Base-by-base conservation (phyloP, 1,140 invertebrate genomes). In the Cherax quadricarinatus region DNA sequence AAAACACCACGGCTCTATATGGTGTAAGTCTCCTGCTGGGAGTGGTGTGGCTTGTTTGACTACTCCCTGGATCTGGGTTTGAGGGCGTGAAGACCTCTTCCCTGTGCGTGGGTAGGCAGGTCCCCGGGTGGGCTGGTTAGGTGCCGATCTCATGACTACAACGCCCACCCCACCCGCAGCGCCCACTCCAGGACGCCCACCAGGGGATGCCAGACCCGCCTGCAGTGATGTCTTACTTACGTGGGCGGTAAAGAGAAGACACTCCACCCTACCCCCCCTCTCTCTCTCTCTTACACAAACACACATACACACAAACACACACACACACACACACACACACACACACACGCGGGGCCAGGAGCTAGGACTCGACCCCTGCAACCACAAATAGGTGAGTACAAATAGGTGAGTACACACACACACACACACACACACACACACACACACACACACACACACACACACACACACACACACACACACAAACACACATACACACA, bases 161-260 rank as follows among this genome's bases (percentile, higher is more conserved):
- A 87, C 86, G 86, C 75, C 70, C 86, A 87, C 86, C 41, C 73
- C 66, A 21, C 86, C 86, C 86, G 86, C 70, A 48, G 86, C 49
- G 86, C 49, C 41, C 86, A 53, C 84, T 12, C 60, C 84, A n/a
- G 86, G 86, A 87, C 86, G 86, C 84, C 84, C 86, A 49, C 70
- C 86, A 53, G 75, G 86, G 75, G 86, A 41, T 73, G 16, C 14
- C 86, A 73, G 16, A 78, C 66, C 86, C 86, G 73, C 86, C 70
- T 73, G 78, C 86, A 4, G 21, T 87, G 70, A 87, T 87, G 86
- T 87, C 86, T 87, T 78, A 87, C 86, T 75, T 48, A 75, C 86
- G 75, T 57, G 49, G n/a, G 86, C n/a, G 53, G 75, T 62, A 12
- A 48, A 70, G 49, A 41, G 16, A 57, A 57, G 83, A 85, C 16